Base-by-base conservation (phyloP, 2,888 invertebrate genomes). In the Acleris laterana region DNA sequence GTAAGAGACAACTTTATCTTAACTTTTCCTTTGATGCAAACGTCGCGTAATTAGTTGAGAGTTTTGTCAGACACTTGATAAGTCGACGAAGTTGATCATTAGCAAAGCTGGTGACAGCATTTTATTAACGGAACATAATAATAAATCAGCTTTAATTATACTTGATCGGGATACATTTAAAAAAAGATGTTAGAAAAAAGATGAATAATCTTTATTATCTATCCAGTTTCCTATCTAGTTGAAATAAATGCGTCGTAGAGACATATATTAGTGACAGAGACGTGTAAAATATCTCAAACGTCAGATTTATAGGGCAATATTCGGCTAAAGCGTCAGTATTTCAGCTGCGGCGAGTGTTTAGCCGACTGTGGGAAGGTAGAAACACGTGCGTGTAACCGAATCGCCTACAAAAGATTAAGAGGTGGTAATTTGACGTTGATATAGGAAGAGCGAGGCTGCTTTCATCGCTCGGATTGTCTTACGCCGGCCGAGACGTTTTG, bases 341-440 rank as follows among this genome's bases (percentile, higher is more conserved):
- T 85, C 82, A 88, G 84, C 74, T 77, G 72, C 72, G 70, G 64
- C 69, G 76, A 75, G 77, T 78, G 76, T 83, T 80, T 81, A 81
- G 79, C 72, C 69, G 69, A 68, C 73, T 78, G 74, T 75, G 80
- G 75, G 83, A 38, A 38, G 38, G 38, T 32, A 38, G 38, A 13
- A 84, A 87, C 89, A 89, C 88, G 88, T 88, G 87, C 80, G 76
- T 88, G 91, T 87, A 92, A 93, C 89, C 85, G 78, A 88, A 91
- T 89, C 88, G 84, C 80, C 83, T 79, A 84, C 89, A 87, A 87
- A 87, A 89, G 91, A 90, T 92, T 91, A 91, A 87, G 88, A 90
- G 87, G 88, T 90, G 90, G 89, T 91, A 91, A 91, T 93, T 90
- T 91, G 92, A 92, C 92, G 77, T 91, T 92, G 92, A 92, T 91